These are phyloP conservation scores for Aegotheles bennettii DNA, from an alignment of 2,113 vertebrate genomes.

Conservation along the genomic window DNA sequence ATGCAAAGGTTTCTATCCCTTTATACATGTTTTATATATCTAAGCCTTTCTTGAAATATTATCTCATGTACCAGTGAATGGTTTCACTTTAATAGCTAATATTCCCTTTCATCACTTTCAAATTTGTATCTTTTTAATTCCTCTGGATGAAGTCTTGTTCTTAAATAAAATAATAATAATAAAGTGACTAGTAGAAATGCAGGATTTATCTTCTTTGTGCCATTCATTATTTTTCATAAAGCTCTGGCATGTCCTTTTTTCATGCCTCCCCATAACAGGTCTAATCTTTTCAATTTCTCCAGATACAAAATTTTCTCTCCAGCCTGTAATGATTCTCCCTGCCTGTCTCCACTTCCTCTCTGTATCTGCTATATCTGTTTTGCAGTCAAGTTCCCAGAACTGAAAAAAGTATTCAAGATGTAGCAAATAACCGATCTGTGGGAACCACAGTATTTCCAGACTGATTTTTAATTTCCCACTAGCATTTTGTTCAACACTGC, in stretches of 20 bases:
- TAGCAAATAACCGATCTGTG: not conserved
- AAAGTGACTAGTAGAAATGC: not conserved
- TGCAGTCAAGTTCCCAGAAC: not conserved
- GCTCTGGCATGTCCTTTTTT: not conserved
- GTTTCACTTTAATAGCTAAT: not conserved
- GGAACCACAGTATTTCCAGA: not conserved
- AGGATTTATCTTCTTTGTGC: not conserved
- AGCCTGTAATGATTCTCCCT: not conserved
- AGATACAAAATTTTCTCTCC: not conserved
- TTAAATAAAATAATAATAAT: not conserved
- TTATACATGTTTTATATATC: not conserved
- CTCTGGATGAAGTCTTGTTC: not conserved
- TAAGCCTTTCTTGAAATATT: not conserved
- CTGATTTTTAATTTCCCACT: not conserved
- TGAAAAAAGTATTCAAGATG: not conserved
- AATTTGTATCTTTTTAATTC: conserved; percentile 16
- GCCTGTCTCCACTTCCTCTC: not conserved
- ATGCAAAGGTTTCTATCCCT: not conserved
- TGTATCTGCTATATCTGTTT: not conserved
- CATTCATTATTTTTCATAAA: not conserved
- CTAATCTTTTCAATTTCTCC: not conserved
- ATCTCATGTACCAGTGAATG: not conserved
- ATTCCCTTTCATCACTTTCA: not conserved
- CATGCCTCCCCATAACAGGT: not conserved
- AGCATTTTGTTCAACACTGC: not conserved